These are phyloP conservation scores for Danionella cerebrum DNA, from an alignment of 2,113 vertebrate genomes.

Conservation along the genomic window DNA sequence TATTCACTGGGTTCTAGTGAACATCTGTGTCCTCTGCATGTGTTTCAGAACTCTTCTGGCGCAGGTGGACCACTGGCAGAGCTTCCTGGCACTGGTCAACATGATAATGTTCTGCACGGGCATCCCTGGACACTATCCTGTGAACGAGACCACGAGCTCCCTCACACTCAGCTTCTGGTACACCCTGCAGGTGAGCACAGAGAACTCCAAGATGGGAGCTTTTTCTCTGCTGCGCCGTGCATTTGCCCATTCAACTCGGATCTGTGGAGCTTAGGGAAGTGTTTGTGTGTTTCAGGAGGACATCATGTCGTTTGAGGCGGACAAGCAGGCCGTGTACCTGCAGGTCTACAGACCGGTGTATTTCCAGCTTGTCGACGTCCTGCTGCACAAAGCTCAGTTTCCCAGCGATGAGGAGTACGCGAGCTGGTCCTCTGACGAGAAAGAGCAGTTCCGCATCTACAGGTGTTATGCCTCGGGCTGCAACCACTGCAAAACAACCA, in stretches of 20 bases:
- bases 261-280: too few species aligned
- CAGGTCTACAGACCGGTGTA: slow-evolving; percentile 96
- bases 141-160: slow-evolving; percentile 97
- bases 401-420: slow-evolving; percentile 90
- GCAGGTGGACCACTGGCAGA: slow-evolving; percentile 97
- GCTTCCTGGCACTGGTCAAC: slow-evolving; percentile 94
- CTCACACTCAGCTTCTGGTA: slow-evolving; percentile 98
- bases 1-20: neutral
- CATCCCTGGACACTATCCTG: slow-evolving; percentile 94
- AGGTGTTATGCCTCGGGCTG: slow-evolving; percentile 68
- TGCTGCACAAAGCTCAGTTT: slow-evolving; percentile 97
- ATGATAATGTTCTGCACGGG: slow-evolving; percentile 99
- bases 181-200: slow-evolving; percentile 76
- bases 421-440: slow-evolving; percentile 95
- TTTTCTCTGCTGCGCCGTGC: too few species aligned
- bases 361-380: slow-evolving; percentile 95
- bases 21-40: neutral
- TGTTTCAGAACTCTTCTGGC: slow-evolving; percentile 82
- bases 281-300: slow-evolving; percentile 79
- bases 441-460: slow-evolving; percentile 98
- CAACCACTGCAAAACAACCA: slow-evolving; percentile 19
- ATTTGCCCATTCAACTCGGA: too few species aligned
- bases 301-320: slow-evolving; percentile 91
- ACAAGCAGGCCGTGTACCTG: slow-evolving; percentile 91
- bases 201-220: too few species aligned